Conservation (phyloP, 2,113 vertebrate genomes). For the Hylia prasina region DNA sequence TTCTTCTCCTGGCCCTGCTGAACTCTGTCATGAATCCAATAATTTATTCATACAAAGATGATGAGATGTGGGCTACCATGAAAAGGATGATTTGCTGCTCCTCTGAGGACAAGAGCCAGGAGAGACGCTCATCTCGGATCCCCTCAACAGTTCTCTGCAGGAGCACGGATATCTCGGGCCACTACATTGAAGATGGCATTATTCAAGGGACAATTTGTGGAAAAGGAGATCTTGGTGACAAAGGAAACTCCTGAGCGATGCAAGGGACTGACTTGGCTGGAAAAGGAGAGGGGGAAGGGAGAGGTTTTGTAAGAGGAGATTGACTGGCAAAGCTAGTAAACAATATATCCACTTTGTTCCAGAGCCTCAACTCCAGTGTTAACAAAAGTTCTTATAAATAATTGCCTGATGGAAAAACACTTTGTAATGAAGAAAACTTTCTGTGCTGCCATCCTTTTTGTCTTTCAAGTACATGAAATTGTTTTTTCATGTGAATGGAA, state of each 20-base stretch:
- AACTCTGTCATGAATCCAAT: constrained; percentile 97
- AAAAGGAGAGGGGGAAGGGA: constrained; percentile 39
- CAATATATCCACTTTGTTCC: constrained; percentile 44
- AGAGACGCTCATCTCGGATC: constrained; percentile 77
- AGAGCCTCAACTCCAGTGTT: constrained; percentile 57
- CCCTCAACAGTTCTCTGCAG: constrained; percentile 78
- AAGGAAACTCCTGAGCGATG: constrained; percentile 55
- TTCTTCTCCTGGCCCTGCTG: constrained; percentile 89
- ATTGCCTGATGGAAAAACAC: constrained; percentile 57
- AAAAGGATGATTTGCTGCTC: constrained; percentile 87
- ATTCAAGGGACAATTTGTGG: constrained; percentile 61
- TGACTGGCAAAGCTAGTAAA: constrained; percentile 37
- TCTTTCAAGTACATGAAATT: constrained; percentile 28
- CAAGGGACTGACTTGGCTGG: not conserved
- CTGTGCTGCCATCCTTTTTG: constrained; percentile 31
- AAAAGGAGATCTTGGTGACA: constrained; percentile 48
- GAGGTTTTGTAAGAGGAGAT: constrained; percentile 37
- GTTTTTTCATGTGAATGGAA: not conserved
- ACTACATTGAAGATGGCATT: constrained; percentile 71
- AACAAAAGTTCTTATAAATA: constrained; percentile 60
- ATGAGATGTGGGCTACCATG: constrained; percentile 94
- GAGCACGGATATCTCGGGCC: constrained; percentile 73
- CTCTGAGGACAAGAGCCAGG: constrained; percentile 71
- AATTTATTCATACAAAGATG: constrained; percentile 98
- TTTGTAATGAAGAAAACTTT: constrained; percentile 55